Evolutionary conservation across 2,888 invertebrate genomes (phyloP).

Genomic region (Rhodophaea formosa): DNA sequence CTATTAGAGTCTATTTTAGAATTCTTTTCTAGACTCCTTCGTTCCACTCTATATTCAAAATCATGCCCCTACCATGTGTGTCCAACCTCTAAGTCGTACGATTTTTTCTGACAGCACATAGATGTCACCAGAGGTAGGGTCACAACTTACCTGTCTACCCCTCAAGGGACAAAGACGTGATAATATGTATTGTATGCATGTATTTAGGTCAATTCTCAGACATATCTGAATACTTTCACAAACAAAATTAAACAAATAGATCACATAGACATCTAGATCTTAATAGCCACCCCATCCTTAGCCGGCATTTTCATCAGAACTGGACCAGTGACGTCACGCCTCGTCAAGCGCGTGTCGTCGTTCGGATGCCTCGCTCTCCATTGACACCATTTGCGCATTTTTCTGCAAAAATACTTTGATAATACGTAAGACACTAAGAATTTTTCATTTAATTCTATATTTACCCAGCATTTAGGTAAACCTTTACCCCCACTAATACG

Average conservation of each 20-base stretch:
- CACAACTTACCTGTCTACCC: too few species aligned
- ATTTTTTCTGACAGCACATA: too few species aligned
- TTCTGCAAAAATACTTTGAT: neutral
- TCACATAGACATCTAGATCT: too few species aligned
- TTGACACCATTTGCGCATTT: conserved; percentile 8
- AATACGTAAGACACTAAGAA: neutral
- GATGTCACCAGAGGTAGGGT: too few species aligned
- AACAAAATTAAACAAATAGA: neutral
- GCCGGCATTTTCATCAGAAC: neutral
- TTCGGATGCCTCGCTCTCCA: conserved; percentile 1
- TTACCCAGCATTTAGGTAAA: neutral
- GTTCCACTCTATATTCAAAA: too few species aligned
- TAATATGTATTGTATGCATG: too few species aligned
- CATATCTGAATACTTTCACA: neutral
- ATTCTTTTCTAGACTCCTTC: too few species aligned
- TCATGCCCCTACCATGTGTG: too few species aligned
- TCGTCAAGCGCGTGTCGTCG: neutral
- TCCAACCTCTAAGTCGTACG: too few species aligned
- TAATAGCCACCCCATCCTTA: neutral
- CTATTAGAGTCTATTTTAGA: too few species aligned
- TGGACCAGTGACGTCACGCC: conserved; percentile 14
- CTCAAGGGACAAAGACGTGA: too few species aligned
- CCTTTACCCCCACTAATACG: too few species aligned
- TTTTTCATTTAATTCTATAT: neutral
- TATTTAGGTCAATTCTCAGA: neutral